These are phyloP conservation scores for Chironomus riparius DNA, from an alignment of 2,888 invertebrate species.

Conservation along the genomic window DNA sequence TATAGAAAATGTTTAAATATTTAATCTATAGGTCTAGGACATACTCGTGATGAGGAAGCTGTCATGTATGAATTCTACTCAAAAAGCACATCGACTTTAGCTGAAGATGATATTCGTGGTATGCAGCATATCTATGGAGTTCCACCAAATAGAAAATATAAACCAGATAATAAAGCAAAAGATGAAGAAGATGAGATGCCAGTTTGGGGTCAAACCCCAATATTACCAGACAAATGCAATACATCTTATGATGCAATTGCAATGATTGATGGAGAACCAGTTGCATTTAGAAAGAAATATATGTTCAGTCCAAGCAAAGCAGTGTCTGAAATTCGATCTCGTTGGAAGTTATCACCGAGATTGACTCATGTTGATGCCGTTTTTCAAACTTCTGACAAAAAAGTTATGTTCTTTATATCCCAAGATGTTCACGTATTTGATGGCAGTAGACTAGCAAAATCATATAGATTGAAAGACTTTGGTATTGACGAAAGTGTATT, in stretches of 20 bases:
- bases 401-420: conserved; percentile 86
- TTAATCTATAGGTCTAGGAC: neutral
- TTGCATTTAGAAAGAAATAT: conserved; percentile 66
- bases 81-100: neutral
- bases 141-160: neutral
- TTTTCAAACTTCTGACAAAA: conserved; percentile 76
- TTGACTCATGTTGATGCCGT: conserved; percentile 88
- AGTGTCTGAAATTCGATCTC: conserved; percentile 62
- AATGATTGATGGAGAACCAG: conserved; percentile 72
- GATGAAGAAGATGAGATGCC: neutral
- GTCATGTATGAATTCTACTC: neutral
- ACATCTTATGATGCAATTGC: conserved; percentile 78
- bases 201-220: neutral
- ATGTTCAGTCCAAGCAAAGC: conserved; percentile 81
- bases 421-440: neutral
- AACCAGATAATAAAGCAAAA: neutral
- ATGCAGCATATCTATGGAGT: conserved; percentile 18
- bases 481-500: no score
- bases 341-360: conserved; percentile 75
- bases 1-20: no score
- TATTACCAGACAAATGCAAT: conserved; percentile 47
- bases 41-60: neutral
- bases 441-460: neutral
- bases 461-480: no score
- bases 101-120: conserved; percentile 1